Conservation (phyloP, 2,888 invertebrate genomes). For the Parnassius smintheus region DNA sequence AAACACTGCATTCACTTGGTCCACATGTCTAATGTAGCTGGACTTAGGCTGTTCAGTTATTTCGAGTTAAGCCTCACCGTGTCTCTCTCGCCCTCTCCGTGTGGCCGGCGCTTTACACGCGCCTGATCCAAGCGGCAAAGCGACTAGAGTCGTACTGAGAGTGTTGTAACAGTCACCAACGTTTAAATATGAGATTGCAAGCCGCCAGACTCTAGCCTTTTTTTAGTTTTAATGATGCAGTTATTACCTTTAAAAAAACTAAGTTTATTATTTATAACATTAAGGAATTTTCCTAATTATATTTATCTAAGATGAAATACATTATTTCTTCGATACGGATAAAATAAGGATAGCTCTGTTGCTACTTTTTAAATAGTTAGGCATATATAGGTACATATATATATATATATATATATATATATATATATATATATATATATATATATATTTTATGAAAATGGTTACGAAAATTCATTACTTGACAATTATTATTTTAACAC, state of each 20-base stretch:
- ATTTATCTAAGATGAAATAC: constrained; percentile 6
- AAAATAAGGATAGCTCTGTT: constrained; percentile 2
- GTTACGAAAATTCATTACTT: too few species aligned
- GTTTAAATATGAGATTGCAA: constrained; percentile 77
- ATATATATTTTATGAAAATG: neutral
- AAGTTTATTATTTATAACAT: constrained; percentile 7
- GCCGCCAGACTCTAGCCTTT: constrained; percentile 30
- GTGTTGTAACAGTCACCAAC: constrained; percentile 75
- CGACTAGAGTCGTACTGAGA: constrained; percentile 82
- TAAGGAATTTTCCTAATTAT: constrained; percentile 5
- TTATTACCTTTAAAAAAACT: constrained; percentile 9
- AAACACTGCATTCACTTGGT: constrained; percentile 75
- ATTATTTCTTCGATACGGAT: constrained; percentile 20
- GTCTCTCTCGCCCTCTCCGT: constrained; percentile 81
- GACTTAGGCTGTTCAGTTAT: constrained; percentile 47
- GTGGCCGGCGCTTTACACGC: constrained; percentile 70
- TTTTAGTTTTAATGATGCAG: constrained; percentile 15
- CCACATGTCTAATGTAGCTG: constrained; percentile 66
- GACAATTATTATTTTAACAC: too few species aligned
- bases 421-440: too few species aligned
- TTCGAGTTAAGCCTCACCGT: constrained; percentile 63
- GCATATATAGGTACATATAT: neutral
- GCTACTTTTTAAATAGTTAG: constrained; percentile 10
- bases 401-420: too few species aligned
- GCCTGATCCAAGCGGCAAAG: constrained; percentile 80